Percentiles rank a stretch among this genome's conserved stretches.
phyloP scores from a whole-genome alignment of 2,113 vertebrate genomes.

The Collichthys lucidus region DNA sequence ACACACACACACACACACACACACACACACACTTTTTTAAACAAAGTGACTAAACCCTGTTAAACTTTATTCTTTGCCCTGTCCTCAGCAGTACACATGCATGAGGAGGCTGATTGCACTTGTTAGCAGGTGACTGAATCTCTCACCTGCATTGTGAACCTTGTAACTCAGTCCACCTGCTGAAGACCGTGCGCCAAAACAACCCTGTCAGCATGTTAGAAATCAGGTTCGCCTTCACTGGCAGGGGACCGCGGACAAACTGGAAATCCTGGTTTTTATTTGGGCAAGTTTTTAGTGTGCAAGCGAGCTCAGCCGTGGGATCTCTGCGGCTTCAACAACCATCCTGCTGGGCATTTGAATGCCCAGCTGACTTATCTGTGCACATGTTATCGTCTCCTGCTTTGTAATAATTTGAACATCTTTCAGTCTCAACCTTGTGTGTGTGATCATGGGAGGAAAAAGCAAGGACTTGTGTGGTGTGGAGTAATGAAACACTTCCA shows the following conservation, averaged over 20 bases:
- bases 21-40: constrained; percentile 14
- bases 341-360: constrained; percentile 34
- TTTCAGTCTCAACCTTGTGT: constrained; percentile 1
- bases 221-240: constrained; percentile 55
- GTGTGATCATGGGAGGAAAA: constrained; percentile 24
- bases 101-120: constrained; percentile 1
- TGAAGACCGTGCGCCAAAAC: constrained; percentile 23
- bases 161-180: constrained; percentile 34
- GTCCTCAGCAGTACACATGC: background rate
- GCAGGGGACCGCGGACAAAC: constrained; percentile 56
- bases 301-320: background rate
- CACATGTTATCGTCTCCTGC: background rate
- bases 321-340: background rate
- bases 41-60: constrained; percentile 11
- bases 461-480: constrained; percentile 19
- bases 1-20: constrained; percentile 8
- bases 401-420: constrained; percentile 59
- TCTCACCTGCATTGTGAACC: constrained; percentile 23
- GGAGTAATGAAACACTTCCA: constrained; percentile 55
- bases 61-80: background rate
- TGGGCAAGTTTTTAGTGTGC: constrained; percentile 3
- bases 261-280: constrained; percentile 71
- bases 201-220: constrained; percentile 36
- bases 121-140: constrained; percentile 20
- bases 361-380: constrained; percentile 8